Evolutionary conservation across 2,888 invertebrate genomes (phyloP).

Genomic region (Drosophila anceps): DNA sequence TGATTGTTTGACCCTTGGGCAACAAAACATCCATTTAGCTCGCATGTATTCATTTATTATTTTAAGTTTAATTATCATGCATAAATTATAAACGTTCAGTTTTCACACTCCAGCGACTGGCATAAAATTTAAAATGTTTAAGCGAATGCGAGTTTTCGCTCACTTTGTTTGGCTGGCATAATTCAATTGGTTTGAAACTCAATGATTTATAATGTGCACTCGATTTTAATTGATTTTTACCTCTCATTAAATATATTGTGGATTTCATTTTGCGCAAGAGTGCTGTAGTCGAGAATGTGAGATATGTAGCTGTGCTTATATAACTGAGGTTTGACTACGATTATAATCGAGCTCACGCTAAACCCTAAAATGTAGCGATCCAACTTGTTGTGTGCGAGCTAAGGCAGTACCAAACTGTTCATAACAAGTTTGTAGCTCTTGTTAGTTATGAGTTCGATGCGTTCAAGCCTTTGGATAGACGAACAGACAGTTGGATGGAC

Average conservation of each 20-base stretch:
- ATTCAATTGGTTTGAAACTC: slow-evolving; percentile 27
- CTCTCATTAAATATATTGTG: background rate
- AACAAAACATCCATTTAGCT: slow-evolving; percentile 10
- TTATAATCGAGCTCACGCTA: too few relatives aligned
- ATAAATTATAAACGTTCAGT: slow-evolving; percentile 46
- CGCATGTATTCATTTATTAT: slow-evolving; percentile 47
- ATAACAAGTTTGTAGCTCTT: background rate
- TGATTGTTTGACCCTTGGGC: slow-evolving; percentile 37
- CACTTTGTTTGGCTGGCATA: slow-evolving; percentile 12
- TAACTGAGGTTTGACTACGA: too few relatives aligned
- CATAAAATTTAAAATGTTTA: slow-evolving; percentile 35
- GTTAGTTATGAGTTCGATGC: background rate
- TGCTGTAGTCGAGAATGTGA: background rate
- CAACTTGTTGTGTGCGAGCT: background rate
- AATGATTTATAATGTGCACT: slow-evolving; percentile 20
- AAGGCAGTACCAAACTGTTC: background rate
- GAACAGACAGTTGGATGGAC: too few relatives aligned
- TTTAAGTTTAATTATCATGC: slow-evolving; percentile 55
- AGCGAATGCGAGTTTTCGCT: slow-evolving; percentile 1
- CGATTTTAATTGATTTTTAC: slow-evolving; percentile 21
- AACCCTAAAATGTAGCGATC: background rate
- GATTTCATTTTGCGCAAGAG: background rate
- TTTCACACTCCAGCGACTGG: slow-evolving; percentile 20
- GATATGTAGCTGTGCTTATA: too few relatives aligned
- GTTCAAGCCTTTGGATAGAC: background rate